Percentiles rank a stretch among this genome's conserved stretches.
Evolutionary conservation across 2,113 vertebrate species (phyloP).

Genomic region (Thymallus thymallus): DNA sequence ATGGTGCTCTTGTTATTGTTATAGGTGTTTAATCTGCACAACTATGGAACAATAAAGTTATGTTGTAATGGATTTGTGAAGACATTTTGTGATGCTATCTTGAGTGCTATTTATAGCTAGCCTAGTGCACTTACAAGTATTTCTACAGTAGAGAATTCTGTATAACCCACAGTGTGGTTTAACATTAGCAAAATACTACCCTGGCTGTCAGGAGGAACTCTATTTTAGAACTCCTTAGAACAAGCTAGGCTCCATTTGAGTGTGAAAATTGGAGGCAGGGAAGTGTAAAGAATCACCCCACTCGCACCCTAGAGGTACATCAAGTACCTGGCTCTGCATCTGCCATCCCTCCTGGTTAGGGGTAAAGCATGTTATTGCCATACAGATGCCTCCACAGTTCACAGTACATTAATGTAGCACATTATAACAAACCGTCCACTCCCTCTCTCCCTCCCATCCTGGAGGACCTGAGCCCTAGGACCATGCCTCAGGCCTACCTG

Average conservation of each 20-base stretch:
- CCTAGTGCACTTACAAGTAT: no score
- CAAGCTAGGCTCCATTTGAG: conserved; percentile 66
- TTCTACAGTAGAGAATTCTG: no score
- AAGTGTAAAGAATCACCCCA: conserved; percentile 64
- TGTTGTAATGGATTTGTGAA: background rate
- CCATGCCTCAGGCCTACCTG: no score
- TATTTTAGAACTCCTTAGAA: conserved; percentile 33
- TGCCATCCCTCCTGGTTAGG: conserved; percentile 45
- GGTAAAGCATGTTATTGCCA: conserved; percentile 40
- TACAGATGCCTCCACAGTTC: conserved; percentile 38
- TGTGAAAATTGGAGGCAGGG: conserved; percentile 59
- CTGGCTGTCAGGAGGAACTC: conserved; percentile 19
- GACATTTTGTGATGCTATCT: background rate
- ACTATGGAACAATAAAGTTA: background rate
- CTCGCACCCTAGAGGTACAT: conserved; percentile 53
- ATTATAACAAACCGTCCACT: conserved; percentile 18
- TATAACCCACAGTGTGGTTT: no score
- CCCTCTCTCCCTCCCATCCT: no score
- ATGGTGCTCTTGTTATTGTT: background rate
- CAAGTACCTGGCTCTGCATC: conserved; percentile 30
- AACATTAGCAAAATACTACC: background rate
- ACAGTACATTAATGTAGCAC: conserved; percentile 48
- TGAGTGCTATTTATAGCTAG: conserved; percentile 11
- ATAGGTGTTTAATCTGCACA: background rate
- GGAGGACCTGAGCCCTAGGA: no score